A percentile compares a stretch with the other conserved stretches of the same genome.
Conservation (phyloP, 2,888 invertebrate genomes). For the Yponomeuta sedellus region DNA sequence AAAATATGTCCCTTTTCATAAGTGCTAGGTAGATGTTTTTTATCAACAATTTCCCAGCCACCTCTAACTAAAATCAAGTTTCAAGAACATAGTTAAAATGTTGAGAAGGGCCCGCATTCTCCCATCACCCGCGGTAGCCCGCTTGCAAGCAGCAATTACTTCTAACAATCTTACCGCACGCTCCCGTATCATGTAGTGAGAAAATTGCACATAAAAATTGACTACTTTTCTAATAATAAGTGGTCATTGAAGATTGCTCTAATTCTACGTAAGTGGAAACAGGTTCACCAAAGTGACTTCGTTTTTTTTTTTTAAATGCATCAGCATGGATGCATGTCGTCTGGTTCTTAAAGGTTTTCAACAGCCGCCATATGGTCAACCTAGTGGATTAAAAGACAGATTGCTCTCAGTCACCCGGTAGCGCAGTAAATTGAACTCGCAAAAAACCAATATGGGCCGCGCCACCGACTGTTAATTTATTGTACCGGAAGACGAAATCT, state of each 20-base stretch:
- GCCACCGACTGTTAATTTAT: constrained; percentile 63
- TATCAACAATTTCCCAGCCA: constrained; percentile 33
- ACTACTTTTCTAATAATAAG: constrained; percentile 53
- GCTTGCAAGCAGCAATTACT: constrained; percentile 50
- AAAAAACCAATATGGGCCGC: constrained; percentile 47
- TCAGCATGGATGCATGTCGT: constrained; percentile 36
- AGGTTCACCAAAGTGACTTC: constrained; percentile 33
- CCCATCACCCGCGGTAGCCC: constrained; percentile 27
- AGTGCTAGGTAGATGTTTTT: constrained; percentile 43
- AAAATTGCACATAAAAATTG: constrained; percentile 64
- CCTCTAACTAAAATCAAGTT: constrained; percentile 27
- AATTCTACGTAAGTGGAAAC: constrained; percentile 47
- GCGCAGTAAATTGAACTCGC: constrained; percentile 45
- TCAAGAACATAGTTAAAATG: constrained; percentile 29
- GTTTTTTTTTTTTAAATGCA: constrained; percentile 35
- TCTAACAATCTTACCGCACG: constrained; percentile 69
- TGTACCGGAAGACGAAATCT: constrained; percentile 74
- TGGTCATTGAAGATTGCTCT: constrained; percentile 38
- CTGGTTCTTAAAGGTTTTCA: constrained; percentile 48
- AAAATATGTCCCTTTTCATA: constrained; percentile 53
- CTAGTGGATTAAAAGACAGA: constrained; percentile 32
- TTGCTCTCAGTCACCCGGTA: constrained; percentile 30
- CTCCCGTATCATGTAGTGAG: constrained; percentile 58
- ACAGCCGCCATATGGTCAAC: constrained; percentile 40
- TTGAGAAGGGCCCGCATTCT: constrained; percentile 53